Conservation (phyloP, 37 sponge, comb jelly and placozoan species). For the Geodia barretti region DNA sequence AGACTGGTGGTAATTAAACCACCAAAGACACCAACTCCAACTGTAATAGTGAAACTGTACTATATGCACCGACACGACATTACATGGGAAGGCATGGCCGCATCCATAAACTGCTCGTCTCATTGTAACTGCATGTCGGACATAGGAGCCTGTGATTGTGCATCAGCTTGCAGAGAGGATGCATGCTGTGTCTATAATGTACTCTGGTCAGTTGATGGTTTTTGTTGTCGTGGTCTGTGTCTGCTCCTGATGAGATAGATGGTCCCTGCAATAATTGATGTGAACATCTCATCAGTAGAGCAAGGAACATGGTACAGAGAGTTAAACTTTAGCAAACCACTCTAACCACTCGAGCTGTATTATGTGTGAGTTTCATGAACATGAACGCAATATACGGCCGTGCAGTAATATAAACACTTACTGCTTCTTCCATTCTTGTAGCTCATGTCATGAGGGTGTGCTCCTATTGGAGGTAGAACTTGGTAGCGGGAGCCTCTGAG, state of each 20-base stretch:
- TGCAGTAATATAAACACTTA: conserved; percentile 32
- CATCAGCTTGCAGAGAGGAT: background rate
- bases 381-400: background rate
- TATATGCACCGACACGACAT: no score
- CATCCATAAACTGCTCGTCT: no score
- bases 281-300: no score
- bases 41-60: no score
- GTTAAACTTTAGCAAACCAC: no score
- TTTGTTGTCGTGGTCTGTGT: conserved; percentile 4
- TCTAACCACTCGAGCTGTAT: no score
- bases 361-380: no score
- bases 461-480: conserved; percentile 24
- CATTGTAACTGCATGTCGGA: no score
- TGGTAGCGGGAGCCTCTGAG: conserved; percentile 1
- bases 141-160: background rate
- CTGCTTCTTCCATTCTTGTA: conserved; percentile 52
- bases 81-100: no score
- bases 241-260: conserved; percentile 30
- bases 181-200: background rate
- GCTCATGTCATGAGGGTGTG: background rate
- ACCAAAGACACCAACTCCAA: no score
- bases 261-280: conserved; percentile 17
- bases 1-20: no score
- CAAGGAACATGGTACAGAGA: no score
- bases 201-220: background rate